Base-by-base conservation (phyloP, 2,113 vertebrate genomes). In the Theristicus caerulescens region DNA sequence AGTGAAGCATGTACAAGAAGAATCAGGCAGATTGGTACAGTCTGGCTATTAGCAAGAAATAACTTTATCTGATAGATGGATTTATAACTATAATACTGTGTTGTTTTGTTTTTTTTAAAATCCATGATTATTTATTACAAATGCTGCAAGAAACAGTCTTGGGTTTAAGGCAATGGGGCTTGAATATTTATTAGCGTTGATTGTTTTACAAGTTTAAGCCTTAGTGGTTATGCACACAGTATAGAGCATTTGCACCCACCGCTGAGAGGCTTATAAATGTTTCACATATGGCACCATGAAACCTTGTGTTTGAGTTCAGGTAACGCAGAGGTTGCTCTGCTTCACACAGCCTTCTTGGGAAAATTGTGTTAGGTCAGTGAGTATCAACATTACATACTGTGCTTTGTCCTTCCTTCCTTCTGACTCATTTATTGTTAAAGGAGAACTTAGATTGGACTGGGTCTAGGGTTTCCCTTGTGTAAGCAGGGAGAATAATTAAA, bases 381-480 rank as follows among this genome's bases (percentile, higher is more conserved):
- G 36, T 88, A 84, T 87, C 69, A 72, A 26, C 46, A 54, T 74
- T 92, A 52, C 73, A 46, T 82, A 77, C 73, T 85, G 78, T 82
- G 84, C 82, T 91, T 94, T 93, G 95, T 82, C 95, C 96, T 88
- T 96, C 81, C 64, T 91, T 89, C 61, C 77, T 93, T 93, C 88
- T 94, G 93, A 93, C 81, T 95, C 88, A 89, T 96, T 34, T 82
- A 0, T n/a, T 95, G 57, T 79, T 94, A 92, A 90, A 97, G 83
- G 77, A 94, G 81, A 95, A n/a, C 70, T 82, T 89, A 93, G 93
- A 96, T 92, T 96, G 91, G 77, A 89, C 86, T 97, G 93, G 44
- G 93, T 92, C 40, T 96, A 91, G 88, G 44, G 32, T 91, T 97
- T 96, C 93, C 95, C 95, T 71, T 84, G 90, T 95, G 94, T 96